phyloP scores from a whole-genome alignment of 2,113 vertebrate species.

The Mesocricetus auratus region DNA sequence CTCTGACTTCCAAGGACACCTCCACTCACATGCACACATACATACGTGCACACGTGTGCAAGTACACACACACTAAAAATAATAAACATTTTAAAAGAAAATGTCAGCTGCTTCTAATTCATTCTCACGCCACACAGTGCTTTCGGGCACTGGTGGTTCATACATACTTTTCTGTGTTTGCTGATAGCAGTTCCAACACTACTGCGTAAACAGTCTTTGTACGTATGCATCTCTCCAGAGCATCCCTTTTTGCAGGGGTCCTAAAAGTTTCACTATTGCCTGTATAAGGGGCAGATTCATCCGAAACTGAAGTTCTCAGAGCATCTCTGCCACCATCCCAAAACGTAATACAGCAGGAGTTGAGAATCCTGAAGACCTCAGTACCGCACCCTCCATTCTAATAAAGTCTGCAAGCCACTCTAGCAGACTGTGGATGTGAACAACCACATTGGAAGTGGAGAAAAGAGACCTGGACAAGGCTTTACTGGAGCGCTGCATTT shows the following conservation, averaged over 20 bases:
- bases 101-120: not conserved
- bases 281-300: not conserved
- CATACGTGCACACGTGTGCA: not conserved
- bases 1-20: not conserved
- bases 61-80: not conserved
- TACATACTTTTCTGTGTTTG: not conserved
- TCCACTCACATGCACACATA: not conserved
- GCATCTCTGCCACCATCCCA: rapidly evolving
- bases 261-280: not conserved
- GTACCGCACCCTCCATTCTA: not conserved
- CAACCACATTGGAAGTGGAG: not conserved
- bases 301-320: not conserved
- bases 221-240: not conserved
- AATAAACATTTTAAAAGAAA: not conserved
- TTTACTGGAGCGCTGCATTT: not conserved
- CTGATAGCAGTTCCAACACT: not conserved
- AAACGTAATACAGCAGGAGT: not conserved
- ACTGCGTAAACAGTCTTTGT: not conserved
- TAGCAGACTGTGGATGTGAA: not conserved
- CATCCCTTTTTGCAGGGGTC: not conserved
- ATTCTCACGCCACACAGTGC: not conserved
- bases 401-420: not conserved
- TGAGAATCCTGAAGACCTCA: not conserved
- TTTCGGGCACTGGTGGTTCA: not conserved
- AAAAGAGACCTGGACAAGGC: not conserved